Base-by-base conservation (phyloP, 1,140 invertebrate species). In the Asobara japonica region DNA sequence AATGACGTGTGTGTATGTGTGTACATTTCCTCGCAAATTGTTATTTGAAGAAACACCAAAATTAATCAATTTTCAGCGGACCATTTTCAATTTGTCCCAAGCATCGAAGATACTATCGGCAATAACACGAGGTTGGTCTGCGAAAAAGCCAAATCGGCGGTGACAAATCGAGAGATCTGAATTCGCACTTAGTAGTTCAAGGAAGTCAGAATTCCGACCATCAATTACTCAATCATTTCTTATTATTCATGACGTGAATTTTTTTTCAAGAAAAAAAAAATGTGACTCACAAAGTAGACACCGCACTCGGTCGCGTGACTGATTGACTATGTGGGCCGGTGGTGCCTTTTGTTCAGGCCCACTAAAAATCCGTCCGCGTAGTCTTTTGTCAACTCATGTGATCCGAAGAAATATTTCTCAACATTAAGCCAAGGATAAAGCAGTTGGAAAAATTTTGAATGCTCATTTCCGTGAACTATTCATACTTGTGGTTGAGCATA, bases 191-290 rank as follows among this genome's bases (percentile, higher is more conserved):
- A 56, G 25, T 22, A 56, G 11, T 56, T 56, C 51, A 56, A 22
- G 25, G 51, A 56, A 56, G 51, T 27, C 13, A 56, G 51, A 56
- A 56, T 56, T 56, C 22, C 51, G 18, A 18, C 51, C 51, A 56
- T 22, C 51, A 56, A 56, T 56, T 56, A 56, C 22, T 56, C 51
- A 56, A 56, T 56, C 51, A 56, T 56, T 56, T 56, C 25, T 56
- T 56, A 56, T 56, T 56, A 56, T 56, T 56, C 51, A 56, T 56
- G 51, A 25, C 51, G 51, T 56, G 51, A 22, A 56, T 45, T 45
- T 45, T 56, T 18, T 2, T 25, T 25, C 18, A 27, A 56, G 11
- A 11, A 56, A 56, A 20, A 51, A 51, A 51, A 56, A 56, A 56
- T 5, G 4, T 56, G 51, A 56, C 51, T 56, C 51, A 56, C 51